Base-by-base conservation (phyloP, 2,113 vertebrate species). In the Eonycteris spelaea region DNA sequence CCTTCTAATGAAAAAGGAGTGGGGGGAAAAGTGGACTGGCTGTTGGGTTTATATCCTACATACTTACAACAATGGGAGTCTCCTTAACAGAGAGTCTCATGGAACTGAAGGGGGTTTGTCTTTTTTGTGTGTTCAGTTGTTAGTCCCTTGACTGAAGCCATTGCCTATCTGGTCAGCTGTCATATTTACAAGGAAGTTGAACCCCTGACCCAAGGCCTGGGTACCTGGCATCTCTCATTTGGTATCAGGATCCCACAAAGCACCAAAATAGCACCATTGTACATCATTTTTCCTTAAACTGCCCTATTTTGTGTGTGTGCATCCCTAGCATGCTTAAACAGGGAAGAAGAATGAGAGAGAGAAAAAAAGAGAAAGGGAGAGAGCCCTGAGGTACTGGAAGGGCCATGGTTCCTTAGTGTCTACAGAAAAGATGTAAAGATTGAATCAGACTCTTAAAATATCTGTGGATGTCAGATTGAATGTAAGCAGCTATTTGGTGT, bases 361-460 rank as follows among this genome's bases (percentile, higher is more conserved):
- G 53, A 40, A 14, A 48, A 51, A 51, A 51, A 51, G 48, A 51
- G 48, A 22, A 48, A n/a, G 30, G 40, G 73, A 19, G 40, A 8
- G 18, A 35, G 70, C 57, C 74, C 87, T 7, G 28, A 85, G 95
- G 94, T 83, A 40, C 70, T 9, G 0, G 87, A 92, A 82, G 68
- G 68, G 30, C 82, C 21, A 61, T 65, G 73, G 91, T 88, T 95
- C 82, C 57, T 95, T 91, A 79, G 43, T 95, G 77, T 96, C 73
- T 97, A 68, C 63, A 59, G 77, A 89, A 91, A 96, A 96, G 77
- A 88, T n/a, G 2, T 5, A 93, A 74, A 2, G 71, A 96, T 95
- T 71, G 82, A 94, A 92, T 96, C 91, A 95, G 89, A 83, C 68
- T 71, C 96, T 96, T 95, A 91, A 90, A 90, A 91, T 89, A 93